Base-by-base conservation (phyloP, 2,113 vertebrate species). In the Nothocercus nigrocapillus region DNA sequence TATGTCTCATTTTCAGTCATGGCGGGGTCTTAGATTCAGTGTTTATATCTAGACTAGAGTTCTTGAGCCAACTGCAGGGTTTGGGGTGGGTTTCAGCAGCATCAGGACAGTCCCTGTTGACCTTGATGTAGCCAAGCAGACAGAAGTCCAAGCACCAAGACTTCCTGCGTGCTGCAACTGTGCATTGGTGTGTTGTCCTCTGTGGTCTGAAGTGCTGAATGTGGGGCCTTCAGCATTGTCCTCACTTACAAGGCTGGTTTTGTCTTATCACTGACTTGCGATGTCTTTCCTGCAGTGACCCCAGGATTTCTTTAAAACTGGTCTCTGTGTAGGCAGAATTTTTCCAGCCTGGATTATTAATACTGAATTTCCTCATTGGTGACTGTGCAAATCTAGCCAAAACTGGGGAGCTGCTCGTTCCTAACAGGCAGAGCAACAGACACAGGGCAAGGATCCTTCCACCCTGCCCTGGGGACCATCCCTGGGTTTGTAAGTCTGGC, bases 401-500 rank as follows among this genome's bases (percentile, higher is more conserved):
- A 13, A 21, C 28, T 61, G 42, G 8, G 79, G 36, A 59, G 5
- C 24, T 74, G 40, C 7, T 4, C 10, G 11, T 25, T 47, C 42
- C 54, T 47, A 30, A 3, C n/a, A 5, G 8, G 44, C 58, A n/a
- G 11, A 69, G 28, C 21, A 63, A 47, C 56, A 64, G 47, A 34
- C 24, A 9, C 30, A 40, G 47, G 7, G 2, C 58, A 44, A 11
- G 13, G 15, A 36, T 58, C 30, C 42, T 89, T 44, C 61, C 25
- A 38, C 15, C 28, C 51, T 51, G 63, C 74, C 75, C 72, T 63
- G 64, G 38, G 25, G 34, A 4, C 51, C 56, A 63, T 85, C 75
- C 30, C 56, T 63, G 64, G 28, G 82, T 11, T 0, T 95, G 93
- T 95, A 90, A 82, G n/a, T 85, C 94, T 94, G 82, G 21, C 75